A percentile compares a stretch with the other conserved stretches of the same genome.
These are phyloP conservation scores for Ailurus styani DNA, from an alignment of 2,113 vertebrate species.

Conservation along the genomic window DNA sequence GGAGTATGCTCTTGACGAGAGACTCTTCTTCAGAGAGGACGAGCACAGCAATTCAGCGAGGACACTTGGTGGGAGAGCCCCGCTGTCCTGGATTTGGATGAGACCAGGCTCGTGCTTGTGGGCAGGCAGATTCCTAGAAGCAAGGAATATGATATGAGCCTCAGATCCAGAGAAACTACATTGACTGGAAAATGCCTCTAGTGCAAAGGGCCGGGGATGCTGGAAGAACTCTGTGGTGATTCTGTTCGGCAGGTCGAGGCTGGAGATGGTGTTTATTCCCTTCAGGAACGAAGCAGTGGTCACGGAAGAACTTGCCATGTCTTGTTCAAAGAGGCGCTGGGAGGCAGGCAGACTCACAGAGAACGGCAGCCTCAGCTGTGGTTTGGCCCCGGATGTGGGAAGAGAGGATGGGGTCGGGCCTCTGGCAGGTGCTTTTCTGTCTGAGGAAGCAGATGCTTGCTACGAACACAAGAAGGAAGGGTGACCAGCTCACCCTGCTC, in stretches of 20 bases:
- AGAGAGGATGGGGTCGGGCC: too few relatives aligned
- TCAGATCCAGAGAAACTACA: background rate
- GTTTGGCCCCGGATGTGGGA: background rate
- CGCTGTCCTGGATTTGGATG: background rate
- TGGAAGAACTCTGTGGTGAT: background rate
- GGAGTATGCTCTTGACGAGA: fast-evolving
- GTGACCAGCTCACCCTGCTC: background rate
- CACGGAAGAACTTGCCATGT: background rate
- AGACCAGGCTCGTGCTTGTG: background rate
- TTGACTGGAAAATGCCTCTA: conserved; percentile 21
- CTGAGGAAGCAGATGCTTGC: background rate
- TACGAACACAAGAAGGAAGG: background rate
- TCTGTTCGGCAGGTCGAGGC: background rate
- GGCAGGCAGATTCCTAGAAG: conserved; percentile 19
- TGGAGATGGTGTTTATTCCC: background rate
- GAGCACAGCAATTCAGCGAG: background rate
- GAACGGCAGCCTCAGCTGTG: background rate
- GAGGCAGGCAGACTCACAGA: background rate
- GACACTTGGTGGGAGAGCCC: background rate
- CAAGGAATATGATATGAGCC: background rate
- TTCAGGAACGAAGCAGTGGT: background rate
- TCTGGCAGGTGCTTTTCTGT: background rate
- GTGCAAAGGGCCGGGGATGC: background rate
- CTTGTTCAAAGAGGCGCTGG: background rate
- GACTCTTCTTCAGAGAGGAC: background rate